Conservation (phyloP, 2,888 invertebrate genomes). For the Callyntrura sp. region DNA sequence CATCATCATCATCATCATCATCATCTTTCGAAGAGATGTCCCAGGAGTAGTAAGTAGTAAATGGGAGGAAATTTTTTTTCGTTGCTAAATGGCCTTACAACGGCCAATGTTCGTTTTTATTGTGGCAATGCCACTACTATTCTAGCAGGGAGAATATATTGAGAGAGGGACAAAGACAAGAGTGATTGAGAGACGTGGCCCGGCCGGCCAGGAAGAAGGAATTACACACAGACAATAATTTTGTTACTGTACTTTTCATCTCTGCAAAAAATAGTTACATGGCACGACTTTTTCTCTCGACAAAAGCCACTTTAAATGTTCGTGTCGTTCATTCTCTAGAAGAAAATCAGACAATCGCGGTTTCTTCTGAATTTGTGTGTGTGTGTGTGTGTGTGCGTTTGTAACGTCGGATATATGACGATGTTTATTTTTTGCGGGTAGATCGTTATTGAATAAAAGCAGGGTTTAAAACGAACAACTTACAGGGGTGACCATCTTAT, state of each 20-base stretch:
- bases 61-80: not conserved
- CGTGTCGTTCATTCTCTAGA: too few species aligned
- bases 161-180: not conserved
- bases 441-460: conserved; percentile 28
- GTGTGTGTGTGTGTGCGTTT: not conserved
- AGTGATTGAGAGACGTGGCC: conserved; percentile 35
- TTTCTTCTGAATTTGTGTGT: not conserved
- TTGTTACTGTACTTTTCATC: conserved; percentile 19
- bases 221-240: too few species aligned
- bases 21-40: conserved; percentile 34
- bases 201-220: conserved; percentile 40
- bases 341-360: too few species aligned
- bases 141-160: too few species aligned
- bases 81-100: not conserved
- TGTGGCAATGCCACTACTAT: too few species aligned
- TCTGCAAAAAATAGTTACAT: conserved; percentile 41
- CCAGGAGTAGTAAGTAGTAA: conserved; percentile 6
- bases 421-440: too few species aligned
- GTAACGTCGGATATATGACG: too few species aligned
- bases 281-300: conserved; percentile 15
- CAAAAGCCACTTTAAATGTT: not conserved
- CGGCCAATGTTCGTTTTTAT: too few species aligned
- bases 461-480: conserved; percentile 45
- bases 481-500: conserved; percentile 8
- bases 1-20: too few species aligned